phyloP scores from a whole-genome alignment of 1,140 invertebrate species.

The Euschistus heros region DNA sequence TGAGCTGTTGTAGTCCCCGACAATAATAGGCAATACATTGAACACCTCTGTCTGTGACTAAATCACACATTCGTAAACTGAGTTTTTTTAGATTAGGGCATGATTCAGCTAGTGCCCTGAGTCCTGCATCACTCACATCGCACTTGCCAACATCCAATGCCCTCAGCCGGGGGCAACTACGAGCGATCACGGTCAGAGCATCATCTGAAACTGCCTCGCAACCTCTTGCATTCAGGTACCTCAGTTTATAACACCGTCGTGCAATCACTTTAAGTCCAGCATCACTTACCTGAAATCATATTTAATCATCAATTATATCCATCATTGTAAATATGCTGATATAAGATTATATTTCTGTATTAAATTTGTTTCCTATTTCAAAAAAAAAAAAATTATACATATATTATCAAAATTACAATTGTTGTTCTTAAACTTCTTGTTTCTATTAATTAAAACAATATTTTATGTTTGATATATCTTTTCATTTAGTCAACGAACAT shows the following conservation, averaged over 20 bases:
- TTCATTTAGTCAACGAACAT: no score
- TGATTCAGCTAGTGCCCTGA: slow-evolving; percentile 71
- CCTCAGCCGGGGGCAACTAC: slow-evolving; percentile 68
- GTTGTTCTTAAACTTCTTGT: no score
- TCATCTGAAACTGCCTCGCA: slow-evolving; percentile 87
- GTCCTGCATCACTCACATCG: slow-evolving; percentile 77
- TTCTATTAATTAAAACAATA: no score
- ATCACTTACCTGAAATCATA: slow-evolving; percentile 44
- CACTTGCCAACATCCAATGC: slow-evolving; percentile 86
- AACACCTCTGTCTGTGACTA: slow-evolving; percentile 75
- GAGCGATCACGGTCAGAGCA: slow-evolving; percentile 68
- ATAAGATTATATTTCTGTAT: no score
- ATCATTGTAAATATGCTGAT: background rate
- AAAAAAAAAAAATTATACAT: no score
- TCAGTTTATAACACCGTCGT: slow-evolving; percentile 73
- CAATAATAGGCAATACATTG: slow-evolving; percentile 79
- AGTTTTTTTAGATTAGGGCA: slow-evolving; percentile 85
- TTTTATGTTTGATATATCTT: no score
- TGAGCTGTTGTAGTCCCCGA: slow-evolving; percentile 73
- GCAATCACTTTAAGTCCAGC: slow-evolving; percentile 79
- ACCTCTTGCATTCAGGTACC: slow-evolving; percentile 81
- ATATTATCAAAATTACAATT: no score
- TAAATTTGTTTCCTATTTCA: no score
- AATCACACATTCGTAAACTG: slow-evolving; percentile 77
- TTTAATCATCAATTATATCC: slow-evolving; percentile 8